These are phyloP conservation scores for Falco cherrug DNA, from an alignment of 2,797 vertebrate genomes.

Conservation along the genomic window DNA sequence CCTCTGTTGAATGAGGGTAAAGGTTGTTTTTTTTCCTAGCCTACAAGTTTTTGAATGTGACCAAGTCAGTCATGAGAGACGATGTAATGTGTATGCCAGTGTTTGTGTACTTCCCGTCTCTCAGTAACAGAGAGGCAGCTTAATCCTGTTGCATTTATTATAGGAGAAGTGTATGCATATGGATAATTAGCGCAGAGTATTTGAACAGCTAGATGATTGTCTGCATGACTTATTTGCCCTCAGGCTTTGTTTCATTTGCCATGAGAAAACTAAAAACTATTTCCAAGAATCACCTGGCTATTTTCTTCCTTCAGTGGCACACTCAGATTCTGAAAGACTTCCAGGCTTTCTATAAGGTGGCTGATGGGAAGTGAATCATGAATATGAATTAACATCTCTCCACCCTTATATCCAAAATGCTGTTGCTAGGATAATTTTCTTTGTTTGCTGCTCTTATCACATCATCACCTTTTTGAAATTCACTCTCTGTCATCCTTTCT, in stretches of 20 bases:
- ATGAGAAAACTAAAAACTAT: not conserved
- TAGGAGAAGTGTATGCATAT: not conserved
- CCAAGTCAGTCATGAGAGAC: not conserved
- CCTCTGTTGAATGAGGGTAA: not conserved
- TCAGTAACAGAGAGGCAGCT: not conserved
- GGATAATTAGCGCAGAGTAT: not conserved
- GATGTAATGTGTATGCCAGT: accelerated
- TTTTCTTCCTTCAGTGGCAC: not conserved
- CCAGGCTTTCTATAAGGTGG: not conserved
- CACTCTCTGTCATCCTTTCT: not conserved
- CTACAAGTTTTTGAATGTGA: not conserved
- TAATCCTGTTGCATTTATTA: not conserved
- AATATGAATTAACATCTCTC: constrained; percentile 47
- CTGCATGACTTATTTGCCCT: not conserved
- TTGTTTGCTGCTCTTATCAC: constrained; percentile 21
- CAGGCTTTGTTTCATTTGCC: not conserved
- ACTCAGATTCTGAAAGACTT: not conserved
- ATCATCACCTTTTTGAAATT: constrained; percentile 53
- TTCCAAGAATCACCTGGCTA: not conserved
- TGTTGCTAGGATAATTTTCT: constrained; percentile 59
- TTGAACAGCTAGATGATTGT: not conserved
- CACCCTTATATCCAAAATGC: constrained; percentile 37
- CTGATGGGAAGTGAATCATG: constrained; percentile 18
- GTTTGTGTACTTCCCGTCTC: not conserved
- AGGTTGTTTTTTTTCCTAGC: not conserved